These are phyloP conservation scores for Lasaia peninsularis DNA, from an alignment of 1,140 invertebrate species.

Conservation along the genomic window DNA sequence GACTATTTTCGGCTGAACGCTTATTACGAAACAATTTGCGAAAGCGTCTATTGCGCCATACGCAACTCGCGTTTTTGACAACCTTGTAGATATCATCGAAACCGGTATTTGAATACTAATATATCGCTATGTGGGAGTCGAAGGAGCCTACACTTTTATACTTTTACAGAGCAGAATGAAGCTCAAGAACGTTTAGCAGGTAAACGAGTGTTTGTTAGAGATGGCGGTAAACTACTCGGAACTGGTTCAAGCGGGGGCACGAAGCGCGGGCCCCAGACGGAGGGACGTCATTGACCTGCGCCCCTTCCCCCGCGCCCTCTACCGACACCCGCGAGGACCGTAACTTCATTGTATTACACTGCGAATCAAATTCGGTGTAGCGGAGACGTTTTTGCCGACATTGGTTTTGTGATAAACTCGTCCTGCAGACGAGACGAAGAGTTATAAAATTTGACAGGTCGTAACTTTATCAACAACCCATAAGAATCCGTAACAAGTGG, in stretches of 20 bases:
- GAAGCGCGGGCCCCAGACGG: constrained; percentile 57
- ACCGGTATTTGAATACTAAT: constrained; percentile 41
- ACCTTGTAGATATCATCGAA: constrained; percentile 42
- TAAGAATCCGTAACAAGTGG: constrained; percentile 3
- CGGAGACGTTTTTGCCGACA: constrained; percentile 51
- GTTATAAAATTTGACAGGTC: constrained; percentile 6
- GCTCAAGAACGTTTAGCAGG: constrained; percentile 49
- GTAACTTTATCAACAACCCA: neutral
- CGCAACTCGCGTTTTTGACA: constrained; percentile 36
- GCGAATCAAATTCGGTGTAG: constrained; percentile 65
- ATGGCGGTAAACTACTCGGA: constrained; percentile 59
- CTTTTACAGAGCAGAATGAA: constrained; percentile 35
- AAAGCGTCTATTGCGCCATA: constrained; percentile 53
- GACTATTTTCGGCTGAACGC: constrained; percentile 46
- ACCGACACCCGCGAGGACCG: constrained; percentile 53
- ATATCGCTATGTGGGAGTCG: constrained; percentile 32
- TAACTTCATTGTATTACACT: constrained; percentile 65
- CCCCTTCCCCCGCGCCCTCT: constrained; percentile 35
- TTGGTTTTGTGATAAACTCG: constrained; percentile 32
- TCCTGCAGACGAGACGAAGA: constrained; percentile 21
- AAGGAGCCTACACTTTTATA: constrained; percentile 17
- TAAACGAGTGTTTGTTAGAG: constrained; percentile 51
- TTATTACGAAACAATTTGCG: constrained; percentile 57
- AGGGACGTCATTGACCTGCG: constrained; percentile 70
- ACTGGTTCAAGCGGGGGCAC: constrained; percentile 54